These are phyloP conservation scores for Pandion haliaetus DNA, from an alignment of 2,113 vertebrate species.

Conservation along the genomic window DNA sequence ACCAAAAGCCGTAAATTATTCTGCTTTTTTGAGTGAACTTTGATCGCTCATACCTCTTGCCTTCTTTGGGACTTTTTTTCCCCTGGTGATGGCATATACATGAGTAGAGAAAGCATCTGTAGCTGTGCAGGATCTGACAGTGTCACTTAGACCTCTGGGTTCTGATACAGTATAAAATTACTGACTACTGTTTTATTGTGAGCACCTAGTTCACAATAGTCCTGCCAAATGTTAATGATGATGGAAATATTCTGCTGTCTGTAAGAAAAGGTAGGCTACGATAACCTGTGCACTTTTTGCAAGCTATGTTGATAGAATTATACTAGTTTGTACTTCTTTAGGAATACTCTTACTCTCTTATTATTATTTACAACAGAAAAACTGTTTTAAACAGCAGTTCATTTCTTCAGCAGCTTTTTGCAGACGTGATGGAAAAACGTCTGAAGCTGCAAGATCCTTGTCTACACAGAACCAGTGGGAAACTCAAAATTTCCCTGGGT, in stretches of 20 bases:
- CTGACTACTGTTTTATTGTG: neutral
- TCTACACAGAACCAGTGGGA: neutral
- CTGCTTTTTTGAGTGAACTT: neutral
- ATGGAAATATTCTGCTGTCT: neutral
- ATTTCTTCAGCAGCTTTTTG: neutral
- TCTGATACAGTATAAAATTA: neutral
- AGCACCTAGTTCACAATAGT: neutral
- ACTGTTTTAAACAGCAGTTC: neutral
- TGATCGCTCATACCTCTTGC: neutral
- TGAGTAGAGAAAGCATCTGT: neutral
- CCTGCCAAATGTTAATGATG: neutral
- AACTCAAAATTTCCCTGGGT: conserved; percentile 7
- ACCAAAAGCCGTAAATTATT: neutral
- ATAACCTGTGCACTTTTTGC: neutral
- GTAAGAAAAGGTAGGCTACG: neutral
- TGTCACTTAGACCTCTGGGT: neutral
- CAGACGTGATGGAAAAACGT: neutral
- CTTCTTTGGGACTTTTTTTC: neutral
- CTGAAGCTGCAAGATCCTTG: neutral
- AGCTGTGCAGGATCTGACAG: neutral
- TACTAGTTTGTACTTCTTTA: neutral
- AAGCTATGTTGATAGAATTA: neutral
- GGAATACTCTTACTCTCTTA: neutral
- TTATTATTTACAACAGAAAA: neutral
- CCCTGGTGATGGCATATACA: neutral